Conservation (phyloP, 2,888 invertebrate species). For the Brachynemurus nebulosus region DNA sequence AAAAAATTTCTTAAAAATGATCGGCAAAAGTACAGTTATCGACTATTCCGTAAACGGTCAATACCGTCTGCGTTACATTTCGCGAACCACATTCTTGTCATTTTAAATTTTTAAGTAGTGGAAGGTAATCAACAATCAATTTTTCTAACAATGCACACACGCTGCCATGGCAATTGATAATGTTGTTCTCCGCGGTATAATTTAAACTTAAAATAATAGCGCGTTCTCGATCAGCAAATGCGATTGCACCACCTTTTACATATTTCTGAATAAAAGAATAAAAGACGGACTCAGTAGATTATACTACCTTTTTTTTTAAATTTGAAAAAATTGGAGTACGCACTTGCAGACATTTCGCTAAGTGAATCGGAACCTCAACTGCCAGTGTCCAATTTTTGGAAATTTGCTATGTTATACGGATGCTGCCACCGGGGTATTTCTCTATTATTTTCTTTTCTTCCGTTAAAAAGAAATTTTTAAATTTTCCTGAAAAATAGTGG, state of each 20-base stretch:
- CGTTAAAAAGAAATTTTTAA: too few relatives aligned
- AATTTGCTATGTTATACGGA: too few relatives aligned
- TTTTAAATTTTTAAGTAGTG: not conserved
- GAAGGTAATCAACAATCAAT: not conserved
- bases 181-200: not conserved
- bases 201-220: not conserved
- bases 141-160: not conserved
- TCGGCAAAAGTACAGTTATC: not conserved
- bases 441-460: too few relatives aligned
- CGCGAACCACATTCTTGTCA: not conserved
- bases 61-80: not conserved
- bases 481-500: too few relatives aligned
- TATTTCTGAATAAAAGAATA: not conserved
- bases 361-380: slow-evolving; percentile 8
- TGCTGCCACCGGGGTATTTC: too few relatives aligned
- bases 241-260: not conserved
- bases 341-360: slow-evolving; percentile 6
- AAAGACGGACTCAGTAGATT: not conserved
- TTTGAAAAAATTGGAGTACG: not conserved
- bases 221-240: not conserved
- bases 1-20: not conserved
- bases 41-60: not conserved
- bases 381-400: too few relatives aligned
- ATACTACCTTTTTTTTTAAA: not conserved
- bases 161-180: not conserved